Percentiles rank a stretch among this genome's conserved stretches.
phyloP scores from a whole-genome alignment of 2,113 vertebrate species.

The Antechinus flavipes region DNA sequence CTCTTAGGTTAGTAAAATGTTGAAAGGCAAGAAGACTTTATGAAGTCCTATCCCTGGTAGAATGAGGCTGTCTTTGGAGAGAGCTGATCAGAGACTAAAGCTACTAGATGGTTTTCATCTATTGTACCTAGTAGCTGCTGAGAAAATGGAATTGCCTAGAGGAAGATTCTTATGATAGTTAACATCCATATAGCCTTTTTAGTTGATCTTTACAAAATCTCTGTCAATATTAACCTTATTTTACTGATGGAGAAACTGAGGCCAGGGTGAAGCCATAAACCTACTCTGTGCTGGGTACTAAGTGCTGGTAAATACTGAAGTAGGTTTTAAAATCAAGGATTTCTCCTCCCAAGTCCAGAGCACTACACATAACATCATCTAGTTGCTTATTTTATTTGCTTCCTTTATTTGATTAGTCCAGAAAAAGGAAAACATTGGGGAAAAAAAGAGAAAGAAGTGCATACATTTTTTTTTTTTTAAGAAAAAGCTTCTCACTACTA shows the following conservation, averaged over 20 bases:
- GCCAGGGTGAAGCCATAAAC: not conserved
- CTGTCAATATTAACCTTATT: not conserved
- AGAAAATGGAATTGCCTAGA: not conserved
- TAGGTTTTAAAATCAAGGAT: not conserved
- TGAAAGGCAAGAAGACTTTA: no score
- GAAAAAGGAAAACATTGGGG: not conserved
- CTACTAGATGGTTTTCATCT: not conserved
- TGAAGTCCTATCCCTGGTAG: no score
- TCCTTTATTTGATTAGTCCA: not conserved
- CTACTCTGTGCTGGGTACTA: not conserved
- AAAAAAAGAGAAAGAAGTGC: not conserved
- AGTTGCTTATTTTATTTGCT: not conserved
- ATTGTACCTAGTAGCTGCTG: not conserved
- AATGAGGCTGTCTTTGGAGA: not conserved
- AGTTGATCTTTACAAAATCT: not conserved
- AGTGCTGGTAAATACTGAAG: not conserved
- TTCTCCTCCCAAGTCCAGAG: not conserved
- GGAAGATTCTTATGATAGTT: not conserved
- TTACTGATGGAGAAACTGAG: not conserved
- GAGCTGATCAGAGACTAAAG: not conserved
- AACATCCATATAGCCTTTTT: not conserved
- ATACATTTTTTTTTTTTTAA: not conserved
- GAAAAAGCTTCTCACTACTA: not conserved
- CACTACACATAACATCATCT: not conserved
- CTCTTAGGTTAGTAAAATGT: no score